Conservation (phyloP, 2,888 invertebrate genomes). For the Melieria picta region DNA sequence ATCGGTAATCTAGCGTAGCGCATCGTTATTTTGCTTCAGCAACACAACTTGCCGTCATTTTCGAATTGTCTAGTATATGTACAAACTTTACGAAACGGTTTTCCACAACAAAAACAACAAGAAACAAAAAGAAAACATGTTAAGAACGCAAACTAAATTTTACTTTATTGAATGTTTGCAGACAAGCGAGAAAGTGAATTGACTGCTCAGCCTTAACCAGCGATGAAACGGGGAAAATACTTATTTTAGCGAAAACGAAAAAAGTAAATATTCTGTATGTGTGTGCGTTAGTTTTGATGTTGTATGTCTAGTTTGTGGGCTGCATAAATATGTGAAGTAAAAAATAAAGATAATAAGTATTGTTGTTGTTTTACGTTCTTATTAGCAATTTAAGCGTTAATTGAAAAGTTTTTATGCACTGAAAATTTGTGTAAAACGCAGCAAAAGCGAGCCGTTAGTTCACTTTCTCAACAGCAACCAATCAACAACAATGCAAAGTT, state of each 20-base stretch:
- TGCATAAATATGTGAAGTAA: no score
- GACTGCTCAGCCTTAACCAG: no score
- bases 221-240: neutral
- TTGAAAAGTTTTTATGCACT: neutral
- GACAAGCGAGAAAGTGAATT: no score
- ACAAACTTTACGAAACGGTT: conserved; percentile 9
- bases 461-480: no score
- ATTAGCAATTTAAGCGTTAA: no score
- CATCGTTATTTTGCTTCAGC: no score
- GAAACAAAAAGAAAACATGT: conserved; percentile 19
- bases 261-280: conserved; percentile 13
- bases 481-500: no score
- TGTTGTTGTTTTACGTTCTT: no score
- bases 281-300: conserved; percentile 26
- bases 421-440: neutral
- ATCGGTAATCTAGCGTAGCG: no score
- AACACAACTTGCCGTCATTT: no score
- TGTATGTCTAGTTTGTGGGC: neutral
- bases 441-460: neutral
- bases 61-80: neutral
- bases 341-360: neutral
- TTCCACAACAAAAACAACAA: conserved; percentile 28
- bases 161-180: conserved; percentile 31
- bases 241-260: conserved; percentile 28
- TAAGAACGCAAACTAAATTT: conserved; percentile 38